Conservation (phyloP, 2,888 invertebrate species). For the Xylophagus ater region DNA sequence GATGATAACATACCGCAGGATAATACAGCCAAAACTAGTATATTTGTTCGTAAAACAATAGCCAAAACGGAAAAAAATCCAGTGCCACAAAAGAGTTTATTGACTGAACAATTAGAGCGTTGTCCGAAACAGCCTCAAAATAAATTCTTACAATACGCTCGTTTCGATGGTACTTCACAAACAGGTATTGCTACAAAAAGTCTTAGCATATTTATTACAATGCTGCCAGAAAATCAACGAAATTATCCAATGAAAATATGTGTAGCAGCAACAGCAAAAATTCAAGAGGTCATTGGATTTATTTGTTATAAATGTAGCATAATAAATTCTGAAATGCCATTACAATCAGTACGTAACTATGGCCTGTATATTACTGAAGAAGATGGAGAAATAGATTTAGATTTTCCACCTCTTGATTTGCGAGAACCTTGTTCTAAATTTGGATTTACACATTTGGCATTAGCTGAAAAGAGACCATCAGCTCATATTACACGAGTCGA, state of each 20-base stretch:
- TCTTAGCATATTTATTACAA: conserved; percentile 82
- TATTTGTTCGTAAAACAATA: conserved; percentile 11
- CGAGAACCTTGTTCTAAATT: conserved; percentile 86
- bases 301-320: conserved; percentile 75
- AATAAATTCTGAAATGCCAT: conserved; percentile 49
- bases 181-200: conserved; percentile 67
- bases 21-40: conserved; percentile 40
- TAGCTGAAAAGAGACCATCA: conserved; percentile 56
- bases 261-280: conserved; percentile 73
- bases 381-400: conserved; percentile 88
- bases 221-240: conserved; percentile 69
- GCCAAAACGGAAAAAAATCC: conserved; percentile 32
- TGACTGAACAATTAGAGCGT: conserved; percentile 65
- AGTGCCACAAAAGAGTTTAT: conserved; percentile 42
- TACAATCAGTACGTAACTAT: conserved; percentile 59
- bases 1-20: conserved; percentile 45
- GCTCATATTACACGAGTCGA: conserved; percentile 31
- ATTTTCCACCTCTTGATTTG: conserved; percentile 83
- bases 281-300: conserved; percentile 83
- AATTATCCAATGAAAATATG: conserved; percentile 74
- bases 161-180: conserved; percentile 83
- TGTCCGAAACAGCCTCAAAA: conserved; percentile 69
- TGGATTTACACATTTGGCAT: conserved; percentile 77
- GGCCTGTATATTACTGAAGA: conserved; percentile 92
- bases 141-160: conserved; percentile 80